Percentiles rank a stretch among this genome's conserved stretches.
Evolutionary conservation across 2,888 invertebrate species (phyloP).

Genomic region (Crioceris asparagi): DNA sequence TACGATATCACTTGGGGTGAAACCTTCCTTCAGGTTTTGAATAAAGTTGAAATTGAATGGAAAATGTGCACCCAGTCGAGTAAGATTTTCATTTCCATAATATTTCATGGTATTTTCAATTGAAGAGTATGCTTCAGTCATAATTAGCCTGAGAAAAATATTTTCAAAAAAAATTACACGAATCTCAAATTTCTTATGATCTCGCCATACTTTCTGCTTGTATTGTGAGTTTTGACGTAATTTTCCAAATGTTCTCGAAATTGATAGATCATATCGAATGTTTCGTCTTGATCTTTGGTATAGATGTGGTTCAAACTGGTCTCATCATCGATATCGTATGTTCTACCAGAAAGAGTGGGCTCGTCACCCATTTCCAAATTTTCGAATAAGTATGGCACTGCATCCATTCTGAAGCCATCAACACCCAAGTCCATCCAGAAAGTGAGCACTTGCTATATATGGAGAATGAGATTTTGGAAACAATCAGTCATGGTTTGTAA

Average conservation of each 20-base stretch:
- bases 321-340: slow-evolving; percentile 46
- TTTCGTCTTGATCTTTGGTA: slow-evolving; percentile 47
- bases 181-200: too few species aligned
- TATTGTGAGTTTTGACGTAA: slow-evolving; percentile 34
- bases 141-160: slow-evolving; percentile 52
- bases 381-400: slow-evolving; percentile 46
- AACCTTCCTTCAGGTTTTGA: slow-evolving; percentile 44
- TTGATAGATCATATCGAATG: slow-evolving; percentile 53
- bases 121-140: slow-evolving; percentile 64
- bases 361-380: slow-evolving; percentile 35
- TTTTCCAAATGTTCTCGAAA: slow-evolving; percentile 54
- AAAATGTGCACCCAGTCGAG: slow-evolving; percentile 52
- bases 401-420: slow-evolving; percentile 79
- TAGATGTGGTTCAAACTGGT: slow-evolving; percentile 50
- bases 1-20: slow-evolving; percentile 51
- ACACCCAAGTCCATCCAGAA: slow-evolving; percentile 79
- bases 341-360: slow-evolving; percentile 29
- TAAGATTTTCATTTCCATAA: slow-evolving; percentile 46
- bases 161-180: too few species aligned
- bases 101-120: slow-evolving; percentile 51
- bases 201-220: slow-evolving; percentile 34
- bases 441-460: slow-evolving; percentile 48
- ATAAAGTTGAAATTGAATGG: slow-evolving; percentile 72
- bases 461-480: neutral
- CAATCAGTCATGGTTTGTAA: neutral